These are phyloP conservation scores for Poicephalus meyeri DNA, from an alignment of 2,113 vertebrate genomes.

Conservation along the genomic window DNA sequence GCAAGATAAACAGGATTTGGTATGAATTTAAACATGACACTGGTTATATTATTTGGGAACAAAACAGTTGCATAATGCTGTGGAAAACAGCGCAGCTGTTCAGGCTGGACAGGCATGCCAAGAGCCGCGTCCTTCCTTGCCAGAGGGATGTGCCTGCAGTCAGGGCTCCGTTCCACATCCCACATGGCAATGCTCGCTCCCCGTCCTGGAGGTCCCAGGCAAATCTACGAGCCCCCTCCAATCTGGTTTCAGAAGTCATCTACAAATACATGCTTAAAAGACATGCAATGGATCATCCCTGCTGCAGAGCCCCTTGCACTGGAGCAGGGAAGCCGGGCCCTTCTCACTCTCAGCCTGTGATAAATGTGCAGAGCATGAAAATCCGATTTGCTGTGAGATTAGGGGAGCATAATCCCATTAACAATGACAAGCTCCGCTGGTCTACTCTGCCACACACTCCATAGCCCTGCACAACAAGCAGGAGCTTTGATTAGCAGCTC, in stretches of 20 bases:
- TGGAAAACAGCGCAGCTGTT: constrained; percentile 53
- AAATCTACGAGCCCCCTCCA: background rate
- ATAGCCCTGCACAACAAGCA: background rate
- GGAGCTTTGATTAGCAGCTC: background rate
- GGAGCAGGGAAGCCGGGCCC: background rate
- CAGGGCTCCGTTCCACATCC: background rate
- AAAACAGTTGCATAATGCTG: constrained; percentile 45
- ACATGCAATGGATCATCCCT: background rate
- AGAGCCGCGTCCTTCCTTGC: background rate
- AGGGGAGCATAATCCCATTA: constrained; percentile 45
- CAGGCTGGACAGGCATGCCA: background rate
- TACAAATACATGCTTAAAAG: background rate
- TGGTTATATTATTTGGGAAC: constrained; percentile 51
- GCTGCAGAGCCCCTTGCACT: constrained; percentile 10
- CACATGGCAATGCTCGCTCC: accelerated
- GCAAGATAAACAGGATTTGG: constrained; percentile 76
- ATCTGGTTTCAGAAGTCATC: background rate
- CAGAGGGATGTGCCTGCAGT: background rate
- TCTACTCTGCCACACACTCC: background rate
- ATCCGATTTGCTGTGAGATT: constrained; percentile 50
- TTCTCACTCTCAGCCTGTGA: background rate
- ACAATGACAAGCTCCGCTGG: background rate
- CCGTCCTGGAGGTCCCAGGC: background rate
- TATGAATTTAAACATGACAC: constrained; percentile 61
- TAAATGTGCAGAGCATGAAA: background rate